Base-by-base conservation (phyloP, 2,888 invertebrate genomes). In the Hesperia comma region DNA sequence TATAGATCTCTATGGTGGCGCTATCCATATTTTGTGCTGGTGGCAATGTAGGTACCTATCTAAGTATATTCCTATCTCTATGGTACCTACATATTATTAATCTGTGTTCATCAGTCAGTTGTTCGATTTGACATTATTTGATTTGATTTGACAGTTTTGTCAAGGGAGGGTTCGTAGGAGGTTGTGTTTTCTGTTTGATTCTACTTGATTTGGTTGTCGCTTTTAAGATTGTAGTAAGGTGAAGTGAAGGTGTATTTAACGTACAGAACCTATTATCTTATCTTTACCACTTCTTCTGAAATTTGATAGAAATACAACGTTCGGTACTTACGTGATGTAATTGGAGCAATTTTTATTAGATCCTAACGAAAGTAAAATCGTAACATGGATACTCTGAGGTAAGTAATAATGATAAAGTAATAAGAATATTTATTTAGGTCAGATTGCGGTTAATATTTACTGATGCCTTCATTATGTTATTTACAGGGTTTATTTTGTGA, bases 401-500 rank as follows among this genome's bases (percentile, higher is more conserved):
- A 61, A 70, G 71, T 69, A 55, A 51, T 21, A 66, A 60, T 54
- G 63, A 40, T 55, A 58, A 58, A 46, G 57, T n/a, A 17, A 43
- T 53, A 61, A 58, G 37, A 40, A 58, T 41, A 46, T 41, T 8
- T 15, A 19, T 43, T 54, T 6, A 32, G 4, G 21, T 15, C 14
- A 19, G 5, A 19, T 17, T 19, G n/a, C 14, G 10, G n/a, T 12
- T 51, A 14, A 49, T n/a, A n/a, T 41, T 49, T 32, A 15, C 64
- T 46, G 26, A 14, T 57, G 55, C 19, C 49, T 15, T 51, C 6
- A 43, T 43, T 43, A 41, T 43, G 33, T 70, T 67, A 68, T 70
- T 88, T 90, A 43, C 86, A 97, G 96, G 81, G 90, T 98, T 72
- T 97, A 97, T 85, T 94, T 97, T 77, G 95, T 96, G 54, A 98